Base-by-base conservation (phyloP, 2,888 invertebrate species). In the Euzophera pinguis region DNA sequence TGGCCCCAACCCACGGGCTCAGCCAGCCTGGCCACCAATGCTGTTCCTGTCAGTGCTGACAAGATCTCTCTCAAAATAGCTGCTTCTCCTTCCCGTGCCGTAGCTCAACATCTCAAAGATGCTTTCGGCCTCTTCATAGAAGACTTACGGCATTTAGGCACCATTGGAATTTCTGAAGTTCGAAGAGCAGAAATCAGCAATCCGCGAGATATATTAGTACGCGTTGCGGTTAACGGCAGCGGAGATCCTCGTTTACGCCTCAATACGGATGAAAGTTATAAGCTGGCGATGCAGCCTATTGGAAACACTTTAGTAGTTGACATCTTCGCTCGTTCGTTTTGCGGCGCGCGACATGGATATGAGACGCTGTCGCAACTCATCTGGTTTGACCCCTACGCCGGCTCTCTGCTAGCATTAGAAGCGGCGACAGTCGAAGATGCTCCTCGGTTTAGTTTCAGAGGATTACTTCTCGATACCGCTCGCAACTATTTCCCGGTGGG, bases 391-490 rank as follows among this genome's bases (percentile, higher is more conserved):
- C 94, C 95, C 16, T 91, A 90, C 50, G 88, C 89, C 0, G 92
- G 92, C 3, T 82, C 92, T 2, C 79, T 96, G 48, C 91, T 93
- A 35, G 91, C 93, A 6, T 79, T 96, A 0, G 92, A 93, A 57
- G 93, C 93, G 32, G 94, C 93, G 0, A 86, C 90, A 1, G 89
- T 96, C 0, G 91, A 92, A 51, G 98, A 99, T 78, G 93, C 92
- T 17, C 99, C 99, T 0, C 91, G 93, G 38, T 93, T 92, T 64
- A 78, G 84, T 50, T 97, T 96, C 78, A 93, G 99, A 38, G 98
- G 98, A 3, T 81, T 99, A 0, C 92, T 98, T 81, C 82, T 99
- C 49, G 99, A 99, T 74, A 97, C 98, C 0, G 95, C 98, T 0
- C 91, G 99, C 16, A 98, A 98, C 80, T 99, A 93, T 79, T 94